These are phyloP conservation scores for Volucella zonaria DNA, from an alignment of 2,888 invertebrate genomes.

Conservation along the genomic window DNA sequence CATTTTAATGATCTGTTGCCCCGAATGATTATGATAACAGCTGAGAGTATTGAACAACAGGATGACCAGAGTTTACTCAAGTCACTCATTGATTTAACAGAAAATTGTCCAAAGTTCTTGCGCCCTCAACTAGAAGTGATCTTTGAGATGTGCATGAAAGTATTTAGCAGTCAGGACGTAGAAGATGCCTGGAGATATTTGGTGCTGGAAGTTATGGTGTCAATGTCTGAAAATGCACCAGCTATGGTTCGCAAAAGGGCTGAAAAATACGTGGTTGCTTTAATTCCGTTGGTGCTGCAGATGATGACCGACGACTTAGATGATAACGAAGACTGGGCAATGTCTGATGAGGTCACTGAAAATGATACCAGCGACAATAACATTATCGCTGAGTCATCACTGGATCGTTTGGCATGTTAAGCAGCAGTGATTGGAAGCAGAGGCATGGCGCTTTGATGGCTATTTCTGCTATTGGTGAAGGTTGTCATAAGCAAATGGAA, in stretches of 20 bases:
- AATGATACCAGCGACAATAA: constrained; percentile 98
- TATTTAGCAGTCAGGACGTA: constrained; percentile 88
- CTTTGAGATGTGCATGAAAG: constrained; percentile 94
- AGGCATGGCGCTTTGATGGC: constrained; percentile 99
- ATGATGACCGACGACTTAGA: constrained; percentile 98
- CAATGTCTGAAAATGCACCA: constrained; percentile 94
- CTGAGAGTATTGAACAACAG: constrained; percentile 91
- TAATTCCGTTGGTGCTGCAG: constrained; percentile 93
- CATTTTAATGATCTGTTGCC: constrained; percentile 94
- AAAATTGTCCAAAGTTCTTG: constrained; percentile 95
- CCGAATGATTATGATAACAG: constrained; percentile 88
- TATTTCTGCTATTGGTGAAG: constrained; percentile 98
- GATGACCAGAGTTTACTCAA: constrained; percentile 96
- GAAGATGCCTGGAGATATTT: constrained; percentile 94
- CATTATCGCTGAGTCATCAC: constrained; percentile 96
- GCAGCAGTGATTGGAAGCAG: constrained; percentile 91
- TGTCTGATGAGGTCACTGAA: constrained; percentile 92
- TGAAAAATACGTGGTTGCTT: constrained; percentile 90
- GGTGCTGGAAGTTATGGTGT: constrained; percentile 93
- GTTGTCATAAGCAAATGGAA: constrained; percentile 99
- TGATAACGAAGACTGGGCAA: constrained; percentile 94
- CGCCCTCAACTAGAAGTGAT: constrained; percentile 93
- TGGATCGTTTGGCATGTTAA: constrained; percentile 98
- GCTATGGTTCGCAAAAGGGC: constrained; percentile 98
- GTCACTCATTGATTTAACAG: constrained; percentile 96